Evolutionary conservation across 2,113 vertebrate species (phyloP), one percentile per base, ranked within the genome.

Genomic region (Rafetus swinhoei): DNA sequence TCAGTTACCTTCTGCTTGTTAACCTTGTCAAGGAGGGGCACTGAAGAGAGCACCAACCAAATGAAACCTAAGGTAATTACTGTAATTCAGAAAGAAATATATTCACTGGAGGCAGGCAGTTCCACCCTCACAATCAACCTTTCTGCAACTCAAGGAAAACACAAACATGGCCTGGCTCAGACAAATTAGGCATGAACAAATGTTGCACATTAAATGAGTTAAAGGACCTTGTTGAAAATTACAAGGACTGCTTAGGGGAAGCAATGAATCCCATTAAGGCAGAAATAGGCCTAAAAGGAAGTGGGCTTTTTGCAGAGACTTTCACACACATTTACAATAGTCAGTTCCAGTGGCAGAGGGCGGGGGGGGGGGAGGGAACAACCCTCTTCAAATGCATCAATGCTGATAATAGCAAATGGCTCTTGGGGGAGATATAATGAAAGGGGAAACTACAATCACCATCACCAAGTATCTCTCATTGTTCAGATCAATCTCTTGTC

Each of bases 181-280:
- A 94, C 95, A 98, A 98, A 98, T 98, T 98, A 97, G 96, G 95
- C 97, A 94, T 97, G 96, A 98, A 98, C 95, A 98, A 98, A 98
- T 97, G 97, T 97, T 98, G 94, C 93, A 95, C 97, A 97, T 97
- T 97, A 98, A 97, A 97, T 95, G 97, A 98, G 96, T 97, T 98
- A 97, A 97, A 97, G 93, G 97, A 96, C 96, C 97, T 98, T 97
- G 97, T 93, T 98, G 97, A 94, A 97, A 97, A 98, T 98, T 95
- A 95, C 93, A 97, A 97, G 93, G 95, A 91, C 95, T 97, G 96
- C 89, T 96, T 97, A 93, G 95, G 95, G 94, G 95, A 97, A 97
- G 96, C 92, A 97, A 62, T 91, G 97, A 96, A 95, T 97, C 76
- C 97, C 89, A 97, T 98, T 95, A 96, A 94, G 81, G 84, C 84